Percentiles rank a stretch among this genome's conserved stretches.
Conservation (phyloP, 2,797 vertebrate genomes). For the Pangasius krempfi region DNA sequence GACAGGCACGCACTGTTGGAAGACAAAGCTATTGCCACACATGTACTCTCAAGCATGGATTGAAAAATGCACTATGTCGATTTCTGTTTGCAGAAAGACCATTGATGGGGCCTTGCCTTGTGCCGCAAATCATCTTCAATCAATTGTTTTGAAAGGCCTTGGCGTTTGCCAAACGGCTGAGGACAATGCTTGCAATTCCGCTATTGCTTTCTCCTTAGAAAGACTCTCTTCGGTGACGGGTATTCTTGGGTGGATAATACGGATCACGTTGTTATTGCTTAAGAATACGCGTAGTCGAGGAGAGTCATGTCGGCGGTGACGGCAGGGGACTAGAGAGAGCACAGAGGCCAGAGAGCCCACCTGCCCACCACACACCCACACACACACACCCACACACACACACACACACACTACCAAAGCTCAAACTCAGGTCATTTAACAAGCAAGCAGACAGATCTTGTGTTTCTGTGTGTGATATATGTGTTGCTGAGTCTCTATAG, state of each 20-base stretch:
- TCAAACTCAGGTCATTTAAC: conserved; percentile 50
- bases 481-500: conserved; percentile 44
- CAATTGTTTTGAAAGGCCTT: conserved; percentile 74
- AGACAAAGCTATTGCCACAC: conserved; percentile 55
- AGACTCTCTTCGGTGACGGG: conserved; percentile 99
- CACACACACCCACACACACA: conserved; percentile 1
- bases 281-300: conserved; percentile 99
- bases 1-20: conserved; percentile 46
- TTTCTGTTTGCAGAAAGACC: conserved; percentile 81
- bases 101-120: conserved; percentile 77
- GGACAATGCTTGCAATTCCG: conserved; percentile 65
- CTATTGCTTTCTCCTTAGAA: conserved; percentile 56
- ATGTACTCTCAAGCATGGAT: conserved; percentile 64
- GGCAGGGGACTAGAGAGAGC: conserved; percentile 60
- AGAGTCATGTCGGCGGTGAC: conserved; percentile 82
- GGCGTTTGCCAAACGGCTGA: conserved; percentile 68
- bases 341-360: conserved; percentile 56
- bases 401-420: conserved; percentile 23
- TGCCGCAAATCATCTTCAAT: conserved; percentile 76
- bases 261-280: conserved; percentile 99
- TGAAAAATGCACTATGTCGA: conserved; percentile 74
- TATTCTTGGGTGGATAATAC: conserved; percentile 99
- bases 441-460: conserved; percentile 54
- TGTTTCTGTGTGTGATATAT: conserved; percentile 49
- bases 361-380: conserved; percentile 57